Percentiles rank a stretch among this genome's conserved stretches.
Conservation (phyloP, 2,797 vertebrate genomes). For the Diglossa cyanea region DNA sequence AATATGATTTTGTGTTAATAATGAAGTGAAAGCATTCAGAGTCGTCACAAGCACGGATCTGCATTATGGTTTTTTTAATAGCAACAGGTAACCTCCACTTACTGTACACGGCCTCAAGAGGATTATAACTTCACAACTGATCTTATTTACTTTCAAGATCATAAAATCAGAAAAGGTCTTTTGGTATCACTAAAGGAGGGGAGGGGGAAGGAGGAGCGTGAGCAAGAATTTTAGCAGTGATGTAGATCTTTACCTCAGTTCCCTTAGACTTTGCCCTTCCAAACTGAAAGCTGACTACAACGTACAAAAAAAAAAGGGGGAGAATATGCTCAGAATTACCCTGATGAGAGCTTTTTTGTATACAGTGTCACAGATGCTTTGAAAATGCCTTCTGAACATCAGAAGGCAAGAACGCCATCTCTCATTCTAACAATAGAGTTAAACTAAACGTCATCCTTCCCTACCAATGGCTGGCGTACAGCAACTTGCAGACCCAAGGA, state of each 20-base stretch:
- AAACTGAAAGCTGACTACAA: background rate
- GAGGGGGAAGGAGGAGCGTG: rapidly evolving
- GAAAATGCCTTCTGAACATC: background rate
- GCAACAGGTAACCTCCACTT: background rate
- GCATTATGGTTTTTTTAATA: background rate
- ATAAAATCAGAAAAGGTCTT: background rate
- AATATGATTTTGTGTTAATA: background rate
- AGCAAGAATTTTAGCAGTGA: background rate
- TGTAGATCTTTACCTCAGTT: background rate
- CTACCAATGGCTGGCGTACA: background rate
- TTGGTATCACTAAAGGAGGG: background rate
- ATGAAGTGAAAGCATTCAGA: background rate
- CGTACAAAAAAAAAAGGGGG: background rate
- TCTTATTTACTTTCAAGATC: background rate
- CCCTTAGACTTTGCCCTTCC: background rate
- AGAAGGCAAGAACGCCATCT: background rate
- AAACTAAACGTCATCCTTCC: background rate
- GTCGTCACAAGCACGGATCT: rapidly evolving
- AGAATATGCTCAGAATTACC: background rate
- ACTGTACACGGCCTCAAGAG: background rate
- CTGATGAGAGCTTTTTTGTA: background rate
- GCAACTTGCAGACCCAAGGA: background rate
- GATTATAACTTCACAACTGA: background rate
- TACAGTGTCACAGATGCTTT: background rate
- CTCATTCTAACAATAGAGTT: background rate